These are phyloP conservation scores for Eulemur albifrons DNA, from an alignment of 2,797 vertebrate genomes.

Conservation along the genomic window DNA sequence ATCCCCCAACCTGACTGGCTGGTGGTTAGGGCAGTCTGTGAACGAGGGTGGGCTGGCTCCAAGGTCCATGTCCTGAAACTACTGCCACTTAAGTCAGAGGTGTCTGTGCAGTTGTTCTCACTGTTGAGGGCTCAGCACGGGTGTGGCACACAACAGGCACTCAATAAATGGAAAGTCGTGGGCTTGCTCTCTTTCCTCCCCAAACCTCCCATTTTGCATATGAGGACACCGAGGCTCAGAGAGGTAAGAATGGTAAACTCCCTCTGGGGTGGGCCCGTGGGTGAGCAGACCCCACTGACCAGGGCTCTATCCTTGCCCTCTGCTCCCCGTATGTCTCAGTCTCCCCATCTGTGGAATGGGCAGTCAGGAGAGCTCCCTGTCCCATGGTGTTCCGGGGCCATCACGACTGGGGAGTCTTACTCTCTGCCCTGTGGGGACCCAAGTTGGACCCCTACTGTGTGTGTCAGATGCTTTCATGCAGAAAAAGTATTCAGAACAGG, in stretches of 20 bases:
- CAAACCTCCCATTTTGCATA: slow-evolving; percentile 31
- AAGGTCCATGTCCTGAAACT: background rate
- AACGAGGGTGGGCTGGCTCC: background rate
- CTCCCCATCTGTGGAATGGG: slow-evolving; percentile 1
- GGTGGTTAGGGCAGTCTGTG: background rate
- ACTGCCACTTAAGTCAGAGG: background rate
- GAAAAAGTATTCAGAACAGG: background rate
- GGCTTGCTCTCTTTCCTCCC: background rate
- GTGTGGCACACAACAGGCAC: background rate
- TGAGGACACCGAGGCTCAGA: background rate
- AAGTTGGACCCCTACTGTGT: background rate
- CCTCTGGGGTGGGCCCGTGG: background rate
- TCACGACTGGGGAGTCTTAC: background rate
- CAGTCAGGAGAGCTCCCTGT: background rate
- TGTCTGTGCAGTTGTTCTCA: background rate
- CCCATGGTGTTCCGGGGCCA: background rate
- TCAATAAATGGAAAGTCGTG: background rate
- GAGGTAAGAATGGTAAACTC: background rate
- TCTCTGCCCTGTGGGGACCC: background rate
- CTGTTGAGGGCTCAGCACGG: background rate
- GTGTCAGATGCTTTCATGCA: background rate
- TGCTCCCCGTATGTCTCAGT: background rate
- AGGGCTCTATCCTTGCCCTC: background rate
- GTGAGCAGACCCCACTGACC: background rate
- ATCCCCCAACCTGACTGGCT: background rate